Conservation (phyloP, 1,140 invertebrate species). For the Acarapis woodi region DNA sequence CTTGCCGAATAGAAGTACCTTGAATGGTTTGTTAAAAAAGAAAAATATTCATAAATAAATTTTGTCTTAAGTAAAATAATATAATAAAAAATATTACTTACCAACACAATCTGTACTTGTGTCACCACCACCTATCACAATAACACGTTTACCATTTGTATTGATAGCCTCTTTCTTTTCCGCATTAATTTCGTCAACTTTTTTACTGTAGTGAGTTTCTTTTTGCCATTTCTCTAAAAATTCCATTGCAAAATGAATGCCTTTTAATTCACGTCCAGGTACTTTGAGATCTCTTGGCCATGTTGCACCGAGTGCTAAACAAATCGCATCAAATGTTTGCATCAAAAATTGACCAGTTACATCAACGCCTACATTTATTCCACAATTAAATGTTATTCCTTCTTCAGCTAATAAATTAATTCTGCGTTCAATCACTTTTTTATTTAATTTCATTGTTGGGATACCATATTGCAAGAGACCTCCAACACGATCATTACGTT, state of each 20-base stretch:
- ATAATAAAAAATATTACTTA: conserved; percentile 68
- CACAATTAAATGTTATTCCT: conserved; percentile 67
- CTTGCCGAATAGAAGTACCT: conserved; percentile 21
- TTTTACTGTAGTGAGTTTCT: conserved; percentile 23
- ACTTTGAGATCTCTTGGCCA: conserved; percentile 59
- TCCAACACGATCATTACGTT: conserved; percentile 77
- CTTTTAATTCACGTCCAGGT: conserved; percentile 44
- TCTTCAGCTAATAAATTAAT: conserved; percentile 60
- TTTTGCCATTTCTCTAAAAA: conserved; percentile 94
- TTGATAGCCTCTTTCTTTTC: conserved; percentile 21
- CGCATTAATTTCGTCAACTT: not conserved
- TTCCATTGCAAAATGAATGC: conserved; percentile 91
- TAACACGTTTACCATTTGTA: conserved; percentile 77
- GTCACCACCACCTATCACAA: conserved; percentile 92
- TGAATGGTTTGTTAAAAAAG: not conserved
- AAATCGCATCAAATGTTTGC: conserved; percentile 49
- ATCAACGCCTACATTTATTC: conserved; percentile 68
- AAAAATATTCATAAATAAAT: not conserved
- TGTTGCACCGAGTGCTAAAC: conserved; percentile 73
- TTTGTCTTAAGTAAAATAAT: not conserved
- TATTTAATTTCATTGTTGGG: conserved; percentile 86
- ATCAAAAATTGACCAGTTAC: conserved; percentile 40
- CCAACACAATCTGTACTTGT: conserved; percentile 99
- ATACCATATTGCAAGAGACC: conserved; percentile 90
- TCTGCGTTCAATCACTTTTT: conserved; percentile 49